Evolutionary conservation across 2,113 vertebrate species (phyloP), one percentile per base, ranked within the genome.

Genomic region (Fukomys damarensis): DNA sequence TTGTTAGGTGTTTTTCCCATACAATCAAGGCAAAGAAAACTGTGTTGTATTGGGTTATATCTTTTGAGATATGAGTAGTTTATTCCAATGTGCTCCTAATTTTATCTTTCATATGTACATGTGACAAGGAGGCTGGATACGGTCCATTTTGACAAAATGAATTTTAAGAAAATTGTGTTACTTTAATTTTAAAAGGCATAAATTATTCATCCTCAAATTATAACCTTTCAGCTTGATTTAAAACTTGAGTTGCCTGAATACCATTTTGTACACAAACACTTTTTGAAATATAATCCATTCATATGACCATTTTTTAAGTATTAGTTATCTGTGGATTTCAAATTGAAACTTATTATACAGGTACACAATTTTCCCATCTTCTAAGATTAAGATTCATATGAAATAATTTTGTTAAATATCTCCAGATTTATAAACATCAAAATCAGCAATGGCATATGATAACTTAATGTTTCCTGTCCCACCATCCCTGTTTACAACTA

Each of bases 201-300:
- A 79, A 90, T 88, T 95, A 84, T 74, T 83, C 17, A 20, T 80
- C 74, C 30, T 41, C 3, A 95, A 91, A 93, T 94, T 81, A 49
- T 63, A 88, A 68, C 43, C 19, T 82, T 90, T 91, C 38, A 82
- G 1, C 13, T 74, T 76, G 30, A 79, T 83, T 89, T 32, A 92
- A 92, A 59, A 12, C 11, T 41, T 66, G 32, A 92, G n/a, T 63
- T 74, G 30, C 86, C 84, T 84, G 49, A 79, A 81, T 86, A 38
- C 0, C 14, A 87, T 70, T 89, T 90, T 94, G 43, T 3, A 83
- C 7, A 80, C 7, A 58, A 86, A 93, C 35, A 85, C 8, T 46
- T 65, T 80, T 4, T 93, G 28, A 93, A 54, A 58, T 28, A 9
- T 32, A 74, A 91, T 35, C 14, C 58, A 49, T 16, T 13, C 59